These are phyloP conservation scores for Oxytorus armatus DNA, from an alignment of 2,888 invertebrate species.

Conservation along the genomic window DNA sequence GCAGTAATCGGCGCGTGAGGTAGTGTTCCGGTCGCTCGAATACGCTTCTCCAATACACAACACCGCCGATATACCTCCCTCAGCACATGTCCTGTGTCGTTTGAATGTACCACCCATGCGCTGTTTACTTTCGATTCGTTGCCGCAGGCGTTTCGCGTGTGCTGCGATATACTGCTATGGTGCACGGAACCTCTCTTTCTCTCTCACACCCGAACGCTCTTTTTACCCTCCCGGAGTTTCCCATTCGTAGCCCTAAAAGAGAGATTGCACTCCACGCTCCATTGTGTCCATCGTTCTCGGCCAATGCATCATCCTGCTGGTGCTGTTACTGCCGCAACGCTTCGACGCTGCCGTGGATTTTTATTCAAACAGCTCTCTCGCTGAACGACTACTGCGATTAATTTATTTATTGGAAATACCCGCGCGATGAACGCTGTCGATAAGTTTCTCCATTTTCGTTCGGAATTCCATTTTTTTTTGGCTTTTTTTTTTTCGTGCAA, in stretches of 20 bases:
- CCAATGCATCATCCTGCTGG: constrained; percentile 64
- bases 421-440: constrained; percentile 46
- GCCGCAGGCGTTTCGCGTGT: constrained; percentile 60
- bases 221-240: constrained; percentile 32
- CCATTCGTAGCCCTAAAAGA: constrained; percentile 66
- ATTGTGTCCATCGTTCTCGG: constrained; percentile 67
- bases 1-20: constrained; percentile 65
- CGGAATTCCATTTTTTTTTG: background rate
- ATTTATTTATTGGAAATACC: constrained; percentile 64
- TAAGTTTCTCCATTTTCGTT: constrained; percentile 26
- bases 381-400: constrained; percentile 51
- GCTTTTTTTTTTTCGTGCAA: constrained; percentile 6
- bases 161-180: constrained; percentile 56
- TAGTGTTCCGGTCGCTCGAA: constrained; percentile 60
- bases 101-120: constrained; percentile 58
- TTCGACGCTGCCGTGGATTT: constrained; percentile 49
- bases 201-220: constrained; percentile 20
- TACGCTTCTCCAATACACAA: constrained; percentile 50
- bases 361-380: constrained; percentile 52
- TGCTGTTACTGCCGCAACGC: constrained; percentile 52
- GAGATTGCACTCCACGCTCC: constrained; percentile 66
- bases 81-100: constrained; percentile 58
- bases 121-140: constrained; percentile 71
- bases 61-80: constrained; percentile 42
- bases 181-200: constrained; percentile 31